phyloP scores from a whole-genome alignment of 2,797 vertebrate genomes.

The Rhinophrynus dorsalis region DNA sequence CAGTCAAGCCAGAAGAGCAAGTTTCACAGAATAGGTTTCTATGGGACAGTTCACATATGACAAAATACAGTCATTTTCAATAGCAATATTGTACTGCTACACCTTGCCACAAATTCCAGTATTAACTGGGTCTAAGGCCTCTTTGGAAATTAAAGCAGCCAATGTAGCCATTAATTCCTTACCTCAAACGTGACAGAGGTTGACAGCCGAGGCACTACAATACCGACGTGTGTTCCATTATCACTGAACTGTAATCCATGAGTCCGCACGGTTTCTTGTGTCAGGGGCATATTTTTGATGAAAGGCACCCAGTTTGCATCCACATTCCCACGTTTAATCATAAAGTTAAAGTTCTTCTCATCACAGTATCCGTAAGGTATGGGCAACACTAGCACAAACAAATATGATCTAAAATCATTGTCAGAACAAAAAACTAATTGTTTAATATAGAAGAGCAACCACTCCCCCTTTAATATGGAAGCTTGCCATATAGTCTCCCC shows the following conservation, averaged over 20 bases:
- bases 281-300: constrained; percentile 50
- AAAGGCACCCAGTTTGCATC: constrained; percentile 59
- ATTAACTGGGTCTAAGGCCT: too few species aligned
- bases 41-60: too few species aligned
- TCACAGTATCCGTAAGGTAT: constrained; percentile 52
- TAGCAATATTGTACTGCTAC: too few species aligned
- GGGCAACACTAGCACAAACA: not conserved
- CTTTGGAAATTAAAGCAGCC: too few species aligned
- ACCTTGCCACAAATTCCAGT: too few species aligned
- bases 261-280: constrained; percentile 25
- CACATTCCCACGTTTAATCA: constrained; percentile 52
- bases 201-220: constrained; percentile 54
- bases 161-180: constrained; percentile 4
- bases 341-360: constrained; percentile 45
- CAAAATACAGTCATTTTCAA: too few species aligned
- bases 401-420: not conserved
- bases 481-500: too few species aligned
- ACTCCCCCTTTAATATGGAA: too few species aligned
- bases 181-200: constrained; percentile 56
- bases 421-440: too few species aligned
- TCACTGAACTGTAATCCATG: constrained; percentile 42
- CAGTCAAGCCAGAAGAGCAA: too few species aligned
- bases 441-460: too few species aligned
- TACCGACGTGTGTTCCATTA: constrained; percentile 54
- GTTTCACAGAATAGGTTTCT: too few species aligned